These are phyloP conservation scores for Spheniscus humboldti DNA, from an alignment of 2,797 vertebrate genomes.

Conservation along the genomic window DNA sequence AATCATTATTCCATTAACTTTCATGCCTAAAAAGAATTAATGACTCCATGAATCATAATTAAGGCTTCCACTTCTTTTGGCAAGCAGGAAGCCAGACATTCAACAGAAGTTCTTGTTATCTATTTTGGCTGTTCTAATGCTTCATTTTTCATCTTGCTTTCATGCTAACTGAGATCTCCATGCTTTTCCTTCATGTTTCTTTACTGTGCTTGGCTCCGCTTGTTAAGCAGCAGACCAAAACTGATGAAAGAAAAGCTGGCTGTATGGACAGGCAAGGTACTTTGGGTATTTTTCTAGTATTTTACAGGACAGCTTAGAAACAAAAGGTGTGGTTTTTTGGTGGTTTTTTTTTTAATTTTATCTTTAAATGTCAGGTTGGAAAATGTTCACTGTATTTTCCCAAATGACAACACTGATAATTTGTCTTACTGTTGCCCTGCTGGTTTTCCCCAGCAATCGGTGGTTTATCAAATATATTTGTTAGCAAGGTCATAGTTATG, in stretches of 20 bases:
- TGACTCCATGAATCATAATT: conserved; percentile 73
- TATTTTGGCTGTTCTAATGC: conserved; percentile 11
- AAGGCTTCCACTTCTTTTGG: conserved; percentile 62
- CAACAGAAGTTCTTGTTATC: conserved; percentile 39
- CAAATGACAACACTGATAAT: not conserved
- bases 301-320: not conserved
- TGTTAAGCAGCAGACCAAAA: not conserved
- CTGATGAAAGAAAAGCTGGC: not conserved
- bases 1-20: conserved; percentile 76
- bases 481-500: not conserved
- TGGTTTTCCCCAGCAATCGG: not conserved
- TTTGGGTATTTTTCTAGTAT: not conserved
- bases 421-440: not conserved
- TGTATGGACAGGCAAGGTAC: not conserved
- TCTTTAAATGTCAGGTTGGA: not conserved
- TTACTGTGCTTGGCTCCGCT: not conserved
- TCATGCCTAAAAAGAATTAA: conserved; percentile 61
- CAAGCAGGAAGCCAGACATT: conserved; percentile 54
- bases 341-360: not conserved
- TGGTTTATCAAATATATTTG: not conserved
- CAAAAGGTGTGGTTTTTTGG: not conserved
- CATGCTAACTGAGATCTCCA: conserved; percentile 8
- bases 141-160: conserved; percentile 56
- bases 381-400: not conserved
- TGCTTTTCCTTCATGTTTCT: not conserved